Percentiles rank a stretch among this genome's conserved stretches.
Evolutionary conservation across 2,113 vertebrate genomes (phyloP).

Genomic region (Cervus canadensis): DNA sequence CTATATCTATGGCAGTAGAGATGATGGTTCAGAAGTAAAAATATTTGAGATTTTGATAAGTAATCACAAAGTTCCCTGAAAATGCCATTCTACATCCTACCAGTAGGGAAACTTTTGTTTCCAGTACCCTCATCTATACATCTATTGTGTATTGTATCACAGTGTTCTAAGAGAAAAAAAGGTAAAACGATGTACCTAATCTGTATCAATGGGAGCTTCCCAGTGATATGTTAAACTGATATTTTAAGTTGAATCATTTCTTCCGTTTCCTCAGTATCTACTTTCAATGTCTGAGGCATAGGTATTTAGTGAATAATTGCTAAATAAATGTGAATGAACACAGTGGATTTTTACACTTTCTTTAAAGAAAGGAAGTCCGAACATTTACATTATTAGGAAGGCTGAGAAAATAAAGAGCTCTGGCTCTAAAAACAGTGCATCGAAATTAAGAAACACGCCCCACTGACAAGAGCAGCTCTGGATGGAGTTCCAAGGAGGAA

Average conservation of each 20-base stretch:
- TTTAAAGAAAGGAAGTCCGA: neutral
- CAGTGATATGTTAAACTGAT: neutral
- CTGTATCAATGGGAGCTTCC: neutral
- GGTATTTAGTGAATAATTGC: neutral
- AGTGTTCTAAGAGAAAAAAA: neutral
- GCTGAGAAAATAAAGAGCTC: neutral
- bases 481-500: neutral
- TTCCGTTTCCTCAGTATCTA: neutral
- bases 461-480: neutral
- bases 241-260: neutral
- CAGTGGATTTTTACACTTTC: neutral
- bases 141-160: neutral
- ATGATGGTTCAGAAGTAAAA: neutral
- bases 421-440: neutral
- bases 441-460: neutral
- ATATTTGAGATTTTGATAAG: neutral
- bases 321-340: neutral
- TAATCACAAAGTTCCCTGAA: neutral
- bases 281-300: neutral
- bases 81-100: neutral
- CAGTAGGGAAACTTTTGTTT: neutral
- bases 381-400: neutral
- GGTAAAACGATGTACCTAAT: neutral
- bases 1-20: neutral
- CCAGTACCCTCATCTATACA: neutral